Conservation (phyloP, 2,888 invertebrate species). For the Temnothorax unifasciatus region DNA sequence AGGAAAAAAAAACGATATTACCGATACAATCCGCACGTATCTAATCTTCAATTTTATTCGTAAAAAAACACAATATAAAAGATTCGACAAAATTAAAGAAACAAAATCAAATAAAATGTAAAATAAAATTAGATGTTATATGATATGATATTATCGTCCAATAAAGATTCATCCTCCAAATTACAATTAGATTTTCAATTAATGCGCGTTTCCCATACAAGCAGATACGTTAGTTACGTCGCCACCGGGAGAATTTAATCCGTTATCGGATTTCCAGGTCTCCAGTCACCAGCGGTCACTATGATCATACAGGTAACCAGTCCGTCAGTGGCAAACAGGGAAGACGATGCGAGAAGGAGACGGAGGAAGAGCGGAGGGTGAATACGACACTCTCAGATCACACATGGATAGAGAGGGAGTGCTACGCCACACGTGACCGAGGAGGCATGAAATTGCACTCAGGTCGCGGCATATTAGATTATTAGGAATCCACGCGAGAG, state of each 20-base stretch:
- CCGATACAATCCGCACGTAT: not conserved
- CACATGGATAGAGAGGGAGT: slow-evolving; percentile 35
- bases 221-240: not conserved
- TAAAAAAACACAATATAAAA: not conserved
- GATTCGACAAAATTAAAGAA: not conserved
- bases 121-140: not conserved
- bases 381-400: slow-evolving; percentile 41
- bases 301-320: slow-evolving; percentile 32
- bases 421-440: slow-evolving; percentile 62
- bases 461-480: slow-evolving; percentile 76
- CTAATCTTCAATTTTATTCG: not conserved
- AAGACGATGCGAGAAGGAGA: slow-evolving; percentile 20
- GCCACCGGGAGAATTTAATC: slow-evolving; percentile 40
- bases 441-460: slow-evolving; percentile 78
- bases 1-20: not conserved
- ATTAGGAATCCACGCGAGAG: slow-evolving; percentile 69
- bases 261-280: slow-evolving; percentile 45
- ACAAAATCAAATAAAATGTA: not conserved
- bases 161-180: not conserved
- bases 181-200: not conserved
- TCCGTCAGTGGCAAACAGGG: not conserved
- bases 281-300: slow-evolving; percentile 39
- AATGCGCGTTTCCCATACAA: not conserved
- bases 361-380: not conserved
- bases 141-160: not conserved